Percentiles rank a stretch among this genome's conserved stretches.
Evolutionary conservation across 2,888 invertebrate genomes (phyloP).

Genomic region (Lithophane leautieri): DNA sequence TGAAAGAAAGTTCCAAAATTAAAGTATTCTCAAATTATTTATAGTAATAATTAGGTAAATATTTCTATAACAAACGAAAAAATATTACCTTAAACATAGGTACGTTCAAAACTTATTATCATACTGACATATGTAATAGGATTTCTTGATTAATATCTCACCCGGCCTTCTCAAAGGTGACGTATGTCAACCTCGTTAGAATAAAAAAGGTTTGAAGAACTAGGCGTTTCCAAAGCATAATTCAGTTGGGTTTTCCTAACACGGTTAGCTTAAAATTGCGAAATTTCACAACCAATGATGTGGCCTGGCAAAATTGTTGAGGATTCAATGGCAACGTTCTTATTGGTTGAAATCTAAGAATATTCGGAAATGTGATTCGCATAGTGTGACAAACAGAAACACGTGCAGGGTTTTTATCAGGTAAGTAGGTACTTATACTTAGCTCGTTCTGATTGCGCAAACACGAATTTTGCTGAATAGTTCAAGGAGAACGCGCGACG

Average conservation of each 20-base stretch:
- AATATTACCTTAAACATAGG: not conserved
- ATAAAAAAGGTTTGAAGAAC: not conserved
- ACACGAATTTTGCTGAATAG: not conserved
- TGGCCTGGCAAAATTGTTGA: not conserved
- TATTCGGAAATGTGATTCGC: not conserved
- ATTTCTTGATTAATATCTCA: not conserved
- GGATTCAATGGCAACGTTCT: not conserved
- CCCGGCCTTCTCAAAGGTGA: not conserved
- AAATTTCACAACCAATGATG: not conserved
- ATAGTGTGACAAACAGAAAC: not conserved
- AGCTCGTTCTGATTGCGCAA: not conserved
- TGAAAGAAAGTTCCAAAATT: not conserved
- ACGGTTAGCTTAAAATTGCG: conserved; percentile 7
- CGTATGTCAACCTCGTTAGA: conserved; percentile 1
- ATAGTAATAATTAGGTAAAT: not conserved
- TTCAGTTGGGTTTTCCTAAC: not conserved
- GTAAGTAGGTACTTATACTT: not conserved
- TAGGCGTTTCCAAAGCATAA: not conserved
- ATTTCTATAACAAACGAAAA: not conserved
- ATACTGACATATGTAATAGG: conserved; percentile 4
- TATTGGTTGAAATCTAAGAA: not conserved
- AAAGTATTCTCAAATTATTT: not conserved
- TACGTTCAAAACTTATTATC: not conserved
- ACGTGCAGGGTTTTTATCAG: not conserved
- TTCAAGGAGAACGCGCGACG: not conserved